Base-by-base conservation (phyloP, 53 echinoderm and acorn worm genomes). In the Echinarachnius parma region DNA sequence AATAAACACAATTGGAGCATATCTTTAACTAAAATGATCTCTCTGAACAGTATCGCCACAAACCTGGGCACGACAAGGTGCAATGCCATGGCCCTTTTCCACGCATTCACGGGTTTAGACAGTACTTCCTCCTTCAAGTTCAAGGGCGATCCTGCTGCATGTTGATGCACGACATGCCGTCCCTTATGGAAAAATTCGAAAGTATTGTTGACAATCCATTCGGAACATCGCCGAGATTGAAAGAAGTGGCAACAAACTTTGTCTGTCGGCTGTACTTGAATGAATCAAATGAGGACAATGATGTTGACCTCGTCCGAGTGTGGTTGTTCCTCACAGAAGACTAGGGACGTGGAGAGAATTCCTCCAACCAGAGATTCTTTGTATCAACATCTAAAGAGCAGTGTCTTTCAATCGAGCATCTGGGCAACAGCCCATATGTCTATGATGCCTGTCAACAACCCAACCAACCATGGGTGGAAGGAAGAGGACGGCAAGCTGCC, bases 381-480 rank as follows among this genome's bases (percentile, higher is more conserved):
- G n/a, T n/a, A n/a, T n/a, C n/a, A n/a, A n/a, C n/a, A n/a, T n/a
- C n/a, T n/a, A n/a, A n/a, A n/a, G n/a, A n/a, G n/a, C n/a, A n/a
- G n/a, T n/a, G n/a, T n/a, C n/a, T n/a, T n/a, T n/a, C n/a, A n/a
- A n/a, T n/a, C n/a, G n/a, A n/a, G n/a, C n/a, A n/a, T n/a, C n/a
- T n/a, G n/a, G n/a, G n/a, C n/a, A 39, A 39, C 42, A 39, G 42
- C 42, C 42, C 42, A 39, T 13, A 39, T 39, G 42, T 39, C 42
- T 39, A 39, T 39, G 42, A 39, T 39, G 42, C 42, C 42, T 39
- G 42, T 39, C 42, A 39, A 39, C 42, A 39, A n/a, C n/a, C n/a
- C n/a, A n/a, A n/a, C n/a, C n/a, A n/a, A n/a, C n/a, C n/a, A n/a
- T n/a, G n/a, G n/a, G 13, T 39, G 13, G 42, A 39, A 39, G 42